Evolutionary conservation across 2,113 vertebrate species (phyloP).

Genomic region (human (Homo sapiens)): GRCh38 chr17:59429501-59430000

Average conservation of each 20-base stretch:
- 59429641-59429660: not conserved
- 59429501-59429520: not conserved
- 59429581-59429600: not conserved
- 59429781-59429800: not conserved
- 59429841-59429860: not conserved
- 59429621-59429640: not conserved
- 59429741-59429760: not conserved
- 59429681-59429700: conserved; percentile 2
- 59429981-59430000: too few species aligned
- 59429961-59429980: too few species aligned
- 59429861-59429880: too few species aligned
- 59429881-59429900: too few species aligned
- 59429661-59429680: not conserved
- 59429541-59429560: not conserved
- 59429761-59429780: not conserved
- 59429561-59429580: not conserved
- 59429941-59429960: too few species aligned
- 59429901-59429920: too few species aligned
- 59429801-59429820: not conserved
- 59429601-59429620: not conserved
- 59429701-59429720: not conserved
- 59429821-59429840: not conserved
- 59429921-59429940: too few species aligned
- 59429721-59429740: not conserved
- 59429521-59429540: not conserved